These are phyloP conservation scores for Zenarchopterus dispar DNA, from an alignment of 2,797 vertebrate genomes.

Conservation along the genomic window DNA sequence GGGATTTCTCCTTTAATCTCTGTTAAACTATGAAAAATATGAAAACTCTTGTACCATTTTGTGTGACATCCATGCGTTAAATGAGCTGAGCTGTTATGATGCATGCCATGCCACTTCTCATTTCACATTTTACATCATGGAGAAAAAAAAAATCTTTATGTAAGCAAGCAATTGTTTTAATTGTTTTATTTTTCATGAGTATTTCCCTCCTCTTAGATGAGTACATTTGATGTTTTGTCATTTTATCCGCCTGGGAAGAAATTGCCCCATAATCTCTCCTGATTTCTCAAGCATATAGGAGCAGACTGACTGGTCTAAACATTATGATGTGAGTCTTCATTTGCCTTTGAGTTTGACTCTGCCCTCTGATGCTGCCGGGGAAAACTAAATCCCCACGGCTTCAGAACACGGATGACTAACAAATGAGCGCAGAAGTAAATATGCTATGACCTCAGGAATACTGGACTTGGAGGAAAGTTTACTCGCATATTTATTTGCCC, in stretches of 20 bases:
- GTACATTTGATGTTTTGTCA: slow-evolving; percentile 33
- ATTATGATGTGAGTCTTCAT: slow-evolving; percentile 38
- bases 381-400: slow-evolving; percentile 22
- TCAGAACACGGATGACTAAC: slow-evolving; percentile 32
- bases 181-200: background rate
- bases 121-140: slow-evolving; percentile 11
- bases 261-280: slow-evolving; percentile 33
- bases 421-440: slow-evolving; percentile 45
- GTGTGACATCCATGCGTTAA: slow-evolving; percentile 5
- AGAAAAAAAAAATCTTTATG: background rate
- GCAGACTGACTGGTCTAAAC: slow-evolving; percentile 44
- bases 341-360: slow-evolving; percentile 32
- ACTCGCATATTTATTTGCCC: slow-evolving; percentile 11
- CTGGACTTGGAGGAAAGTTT: slow-evolving; percentile 25
- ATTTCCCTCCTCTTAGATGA: slow-evolving; percentile 5
- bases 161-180: slow-evolving; percentile 14
- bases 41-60: background rate
- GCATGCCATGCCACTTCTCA: background rate
- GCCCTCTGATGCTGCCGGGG: slow-evolving; percentile 37
- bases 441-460: slow-evolving; percentile 37
- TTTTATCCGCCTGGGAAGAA: slow-evolving; percentile 16
- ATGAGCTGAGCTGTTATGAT: background rate
- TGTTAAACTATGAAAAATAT: slow-evolving; percentile 4
- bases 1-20: slow-evolving; percentile 1
- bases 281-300: slow-evolving; percentile 47